Evolutionary conservation across 1,140 invertebrate species (phyloP).

Genomic region (Drosophila sp.): DNA sequence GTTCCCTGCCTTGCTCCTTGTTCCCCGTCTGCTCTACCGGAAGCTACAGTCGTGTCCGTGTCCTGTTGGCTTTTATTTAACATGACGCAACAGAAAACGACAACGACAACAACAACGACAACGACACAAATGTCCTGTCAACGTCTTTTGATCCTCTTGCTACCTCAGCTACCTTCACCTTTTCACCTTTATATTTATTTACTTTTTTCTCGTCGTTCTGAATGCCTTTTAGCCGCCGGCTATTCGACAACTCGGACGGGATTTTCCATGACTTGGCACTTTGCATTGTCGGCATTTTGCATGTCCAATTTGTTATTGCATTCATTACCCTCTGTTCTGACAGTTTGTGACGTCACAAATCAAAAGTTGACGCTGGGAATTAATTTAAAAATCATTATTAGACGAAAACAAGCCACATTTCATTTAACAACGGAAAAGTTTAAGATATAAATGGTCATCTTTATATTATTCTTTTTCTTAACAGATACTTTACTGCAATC

Average conservation of each 20-base stretch:
- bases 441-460: too few species aligned
- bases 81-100: slow-evolving; percentile 74
- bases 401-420: too few species aligned
- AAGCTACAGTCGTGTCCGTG: slow-evolving; percentile 62
- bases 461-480: too few species aligned
- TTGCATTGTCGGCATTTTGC: slow-evolving; percentile 55
- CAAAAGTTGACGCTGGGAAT: background rate
- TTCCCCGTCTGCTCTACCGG: slow-evolving; percentile 54
- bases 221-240: slow-evolving; percentile 62
- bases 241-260: slow-evolving; percentile 48
- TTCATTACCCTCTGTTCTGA: slow-evolving; percentile 9
- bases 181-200: slow-evolving; percentile 46
- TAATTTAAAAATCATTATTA: background rate
- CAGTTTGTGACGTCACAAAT: slow-evolving; percentile 23
- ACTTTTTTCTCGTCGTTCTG: slow-evolving; percentile 5
- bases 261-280: slow-evolving; percentile 61
- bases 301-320: slow-evolving; percentile 42
- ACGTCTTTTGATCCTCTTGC: slow-evolving; percentile 61
- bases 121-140: slow-evolving; percentile 69
- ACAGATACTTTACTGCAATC: too few species aligned
- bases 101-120: slow-evolving; percentile 31
- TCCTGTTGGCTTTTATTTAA: slow-evolving; percentile 81
- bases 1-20: background rate
- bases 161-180: slow-evolving; percentile 39
- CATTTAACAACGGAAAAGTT: too few species aligned